phyloP scores from a whole-genome alignment of 2,113 vertebrate genomes.

The Misgurnus anguillicaudatus region DNA sequence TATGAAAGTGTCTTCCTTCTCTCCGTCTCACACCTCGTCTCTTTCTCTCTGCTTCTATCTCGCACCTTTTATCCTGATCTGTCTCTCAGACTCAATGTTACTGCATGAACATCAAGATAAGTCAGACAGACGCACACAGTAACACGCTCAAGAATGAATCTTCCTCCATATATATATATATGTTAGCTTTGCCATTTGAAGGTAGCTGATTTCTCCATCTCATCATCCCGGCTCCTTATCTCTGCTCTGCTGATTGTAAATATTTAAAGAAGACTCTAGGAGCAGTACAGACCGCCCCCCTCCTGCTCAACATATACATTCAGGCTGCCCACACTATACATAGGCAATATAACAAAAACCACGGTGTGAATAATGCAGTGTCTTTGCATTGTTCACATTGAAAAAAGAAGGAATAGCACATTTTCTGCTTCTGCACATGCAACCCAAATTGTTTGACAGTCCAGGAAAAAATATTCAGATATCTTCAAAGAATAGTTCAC shows the following conservation, averaged over 20 bases:
- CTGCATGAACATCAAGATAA: conserved; percentile 17
- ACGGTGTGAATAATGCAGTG: not conserved
- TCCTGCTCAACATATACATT: not conserved
- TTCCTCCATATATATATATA: conserved; percentile 2
- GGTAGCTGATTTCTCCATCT: conserved; percentile 15
- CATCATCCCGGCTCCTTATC: conserved; percentile 42
- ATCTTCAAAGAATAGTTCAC: too few species aligned
- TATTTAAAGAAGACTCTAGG: conserved; percentile 50
- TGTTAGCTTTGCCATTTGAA: conserved; percentile 30
- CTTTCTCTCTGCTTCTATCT: conserved; percentile 25
- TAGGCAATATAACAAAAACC: conserved; percentile 25
- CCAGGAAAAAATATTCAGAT: too few species aligned
- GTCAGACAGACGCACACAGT: not conserved
- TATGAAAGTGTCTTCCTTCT: conserved; percentile 14
- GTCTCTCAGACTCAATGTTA: conserved; percentile 14
- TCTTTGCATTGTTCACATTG: not conserved
- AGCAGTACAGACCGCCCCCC: conserved; percentile 37
- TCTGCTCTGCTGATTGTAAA: conserved; percentile 53
- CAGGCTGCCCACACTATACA: conserved; percentile 33
- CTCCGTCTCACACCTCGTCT: conserved; percentile 19
- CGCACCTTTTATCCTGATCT: conserved; percentile 17
- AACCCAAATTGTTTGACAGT: not conserved
- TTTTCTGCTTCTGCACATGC: not conserved
- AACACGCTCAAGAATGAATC: conserved; percentile 17
- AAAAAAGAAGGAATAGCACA: too few species aligned